Base-by-base conservation (phyloP, 2,888 invertebrate species). In the Melanchra persicariae region DNA sequence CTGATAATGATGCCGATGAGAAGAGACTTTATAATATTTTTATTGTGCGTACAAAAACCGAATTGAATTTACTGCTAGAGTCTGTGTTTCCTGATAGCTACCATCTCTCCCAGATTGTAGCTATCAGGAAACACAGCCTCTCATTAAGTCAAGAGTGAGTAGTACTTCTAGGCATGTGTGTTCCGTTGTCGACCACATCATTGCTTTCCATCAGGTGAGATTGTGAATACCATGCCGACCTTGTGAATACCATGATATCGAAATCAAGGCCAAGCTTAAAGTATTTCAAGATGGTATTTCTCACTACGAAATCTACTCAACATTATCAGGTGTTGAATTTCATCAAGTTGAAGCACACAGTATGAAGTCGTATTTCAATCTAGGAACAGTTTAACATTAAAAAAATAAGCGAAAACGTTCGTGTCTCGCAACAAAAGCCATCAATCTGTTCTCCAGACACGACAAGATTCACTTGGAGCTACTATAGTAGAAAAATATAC, bases 401-500 rank as follows among this genome's bases (percentile, higher is more conserved):
- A 84, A 71, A 84, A 81, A 68, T 70, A 74, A 82, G 83, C 84
- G 83, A 82, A 84, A 84, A 72, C 82, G 70, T 72, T 76, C 59
- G 62, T 68, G 70, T 65, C 47, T 75, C 49, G 67, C 74, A 65
- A 83, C 67, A 80, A 60, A 79, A 83, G 26, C 61, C 70, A 64
- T 80, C 74, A 65, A 80, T 76, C 73, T 69, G 61, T 75, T 84
- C 59, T 74, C 22, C 62, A 71, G 64, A 64, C 82, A 82, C 74
- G 71, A 76, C 62, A 79, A 73, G 76, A 84, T 76, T 77, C 74
- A 76, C 78, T 79, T 65, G 43, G 10, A 52, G 9, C 22, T n/a
- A 10, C 45, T 30, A 45, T 15, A 26, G 7, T 22, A n/a, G 63
- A 5, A 81, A 81, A 76, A 70, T 74, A 43, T 1, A 59, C 72